Evolutionary conservation across 2,888 invertebrate species (phyloP), one percentile per base, ranked within the genome.

Genomic region (Pheosia gnoma): DNA sequence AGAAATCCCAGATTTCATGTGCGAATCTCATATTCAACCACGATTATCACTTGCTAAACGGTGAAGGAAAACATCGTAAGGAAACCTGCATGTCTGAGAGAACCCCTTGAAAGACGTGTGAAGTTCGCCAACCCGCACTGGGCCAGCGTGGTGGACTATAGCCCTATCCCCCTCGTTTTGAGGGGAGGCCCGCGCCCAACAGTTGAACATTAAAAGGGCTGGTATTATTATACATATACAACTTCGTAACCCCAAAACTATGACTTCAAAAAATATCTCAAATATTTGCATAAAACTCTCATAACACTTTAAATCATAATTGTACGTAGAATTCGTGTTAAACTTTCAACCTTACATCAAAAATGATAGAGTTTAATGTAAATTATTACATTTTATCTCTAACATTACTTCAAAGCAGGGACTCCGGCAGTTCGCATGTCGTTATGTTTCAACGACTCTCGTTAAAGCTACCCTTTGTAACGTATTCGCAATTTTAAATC

Each of bases 381-480:
- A 10, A 4, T 47, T 60, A 36, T 51, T 1, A 11, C 6, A 9
- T 58, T 25, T 4, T 41, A 5, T 11, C 39, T 60, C 57, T 69
- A 69, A 62, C 65, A 51, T 53, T 5, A 51, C 41, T 56, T 59
- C 37, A 58, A 59, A 61, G 57, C 49, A 56, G 56, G 64, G 25
- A 66, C 66, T 70, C 61, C 68, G 66, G 41, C 37, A 59, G 59
- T 70, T 68, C 13, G 65, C 61, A 59, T 68, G 70, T 67, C 66
- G 65, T 56, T 67, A 61, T 37, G n/a, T 54, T 36, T 60, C 53
- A 62, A 61, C 47, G 62, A 51, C 57, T 57, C 54, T 59, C 61
- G 64, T 75, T 65, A 63, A 58, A 54, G 53, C 49, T 61, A 58
- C 71, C 73, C 61, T 68, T 72, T 73, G 75, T 61, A 64, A 67